Evolutionary conservation across 2,797 vertebrate genomes (phyloP), one percentile per base, ranked within the genome.

Genomic region (Poeciliopsis presidionis): DNA sequence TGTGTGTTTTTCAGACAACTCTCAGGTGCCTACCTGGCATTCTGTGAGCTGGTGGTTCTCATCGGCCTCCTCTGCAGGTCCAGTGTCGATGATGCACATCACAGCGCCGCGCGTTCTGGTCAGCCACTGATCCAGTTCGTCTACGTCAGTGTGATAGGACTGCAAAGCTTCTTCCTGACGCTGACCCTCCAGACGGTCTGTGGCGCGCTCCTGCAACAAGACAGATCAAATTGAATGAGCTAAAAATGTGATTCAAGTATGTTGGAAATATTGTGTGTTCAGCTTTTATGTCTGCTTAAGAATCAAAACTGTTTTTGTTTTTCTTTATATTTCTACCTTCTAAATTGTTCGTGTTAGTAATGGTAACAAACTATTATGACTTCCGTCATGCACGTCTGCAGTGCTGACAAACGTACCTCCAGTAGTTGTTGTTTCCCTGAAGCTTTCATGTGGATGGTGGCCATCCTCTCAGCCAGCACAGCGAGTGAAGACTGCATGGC

Each of bases 371-470:
- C 41, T 67, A 7, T 5, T 1, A 67, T 4, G 1, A 25, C 20
- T 25, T 25, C 9, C 1, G 18, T 4, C 61, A 22, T 20, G 16
- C 61, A 59, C 2, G 13, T 30, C n/a, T 59, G 2, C 16, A 39
- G 30, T 65, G 61, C 16, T 39, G 0, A 20, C 30, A 13, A 41
- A 55, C n/a, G 33, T 51, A 81, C 98, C 97, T 99, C 98, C 81
- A 99, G 81, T 0, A 98, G 93, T 80, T 99, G 98, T 3, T 96
- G 93, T 86, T 97, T 99, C 67, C 98, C 98, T 0, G 96, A 96
- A 0, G 98, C 98, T 87, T 99, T 99, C 98, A 98, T 99, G 84
- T 95, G 96, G 90, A 99, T 99, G 55, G 98, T 99, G 88, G 98
- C 96, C 97, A 99, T 98, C 57, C 98, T 91, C 87, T 99, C 97